Evolutionary conservation across 2,888 invertebrate species (phyloP).

Genomic region (Ennomos quercinarius): DNA sequence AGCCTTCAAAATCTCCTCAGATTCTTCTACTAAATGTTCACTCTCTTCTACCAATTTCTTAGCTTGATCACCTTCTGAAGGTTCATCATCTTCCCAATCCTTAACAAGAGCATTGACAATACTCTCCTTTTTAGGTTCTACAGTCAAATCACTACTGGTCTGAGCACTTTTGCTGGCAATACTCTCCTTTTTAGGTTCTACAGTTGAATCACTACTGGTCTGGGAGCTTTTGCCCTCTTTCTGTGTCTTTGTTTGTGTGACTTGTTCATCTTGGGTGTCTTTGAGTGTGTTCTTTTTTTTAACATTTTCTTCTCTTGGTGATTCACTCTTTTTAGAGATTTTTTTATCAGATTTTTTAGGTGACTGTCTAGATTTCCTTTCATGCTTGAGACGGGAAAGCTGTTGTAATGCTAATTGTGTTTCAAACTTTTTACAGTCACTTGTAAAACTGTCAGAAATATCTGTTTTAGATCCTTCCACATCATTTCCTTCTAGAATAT

Average conservation of each 20-base stretch:
- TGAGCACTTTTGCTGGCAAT: constrained; percentile 76
- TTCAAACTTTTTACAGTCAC: constrained; percentile 56
- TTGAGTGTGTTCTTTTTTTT: constrained; percentile 16
- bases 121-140: constrained; percentile 54
- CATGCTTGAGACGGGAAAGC: constrained; percentile 61
- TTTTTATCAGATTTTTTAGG: constrained; percentile 35
- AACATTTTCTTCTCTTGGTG: constrained; percentile 37
- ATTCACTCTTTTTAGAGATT: constrained; percentile 27
- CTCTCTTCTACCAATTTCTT: constrained; percentile 33
- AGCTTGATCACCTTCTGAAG: constrained; percentile 46
- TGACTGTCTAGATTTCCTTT: constrained; percentile 22
- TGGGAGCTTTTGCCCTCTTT: constrained; percentile 19
- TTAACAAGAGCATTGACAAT: constrained; percentile 83
- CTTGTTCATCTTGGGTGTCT: constrained; percentile 35
- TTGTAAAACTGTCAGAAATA: constrained; percentile 39
- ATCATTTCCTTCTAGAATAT: constrained; percentile 79
- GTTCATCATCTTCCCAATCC: constrained; percentile 81
- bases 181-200: constrained; percentile 54
- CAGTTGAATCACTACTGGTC: constrained; percentile 7
- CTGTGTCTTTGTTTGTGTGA: constrained; percentile 16
- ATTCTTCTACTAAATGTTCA: constrained; percentile 43
- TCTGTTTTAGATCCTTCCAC: constrained; percentile 46
- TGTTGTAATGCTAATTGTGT: constrained; percentile 72
- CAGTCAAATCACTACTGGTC: constrained; percentile 6
- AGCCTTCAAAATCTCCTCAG: constrained; percentile 43